A percentile compares a stretch with the other conserved stretches of the same genome.
Evolutionary conservation across 2,888 invertebrate genomes (phyloP).

Genomic region (Lypha dubia): DNA sequence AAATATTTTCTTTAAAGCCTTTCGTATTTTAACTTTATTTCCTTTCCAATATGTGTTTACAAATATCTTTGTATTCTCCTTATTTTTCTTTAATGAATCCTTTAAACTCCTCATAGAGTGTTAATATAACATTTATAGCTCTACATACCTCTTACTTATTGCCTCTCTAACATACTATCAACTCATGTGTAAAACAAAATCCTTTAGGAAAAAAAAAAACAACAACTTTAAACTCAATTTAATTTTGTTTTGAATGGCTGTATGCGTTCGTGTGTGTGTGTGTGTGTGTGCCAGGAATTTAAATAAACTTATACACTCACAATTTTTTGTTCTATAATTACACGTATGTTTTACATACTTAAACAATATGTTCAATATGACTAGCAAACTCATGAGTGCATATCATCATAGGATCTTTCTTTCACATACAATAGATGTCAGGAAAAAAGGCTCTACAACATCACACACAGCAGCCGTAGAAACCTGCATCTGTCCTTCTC

Average conservation of each 20-base stretch:
- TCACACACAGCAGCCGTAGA: conserved; percentile 5
- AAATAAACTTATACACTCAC: not conserved
- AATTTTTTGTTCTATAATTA: conserved; percentile 37
- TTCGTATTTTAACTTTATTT: not conserved
- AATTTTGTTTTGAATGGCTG: too few relatives aligned
- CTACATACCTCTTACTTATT: conserved; percentile 1
- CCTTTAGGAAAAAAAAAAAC: not conserved
- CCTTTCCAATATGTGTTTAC: not conserved
- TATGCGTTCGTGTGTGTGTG: conserved; percentile 16
- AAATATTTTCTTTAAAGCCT: too few relatives aligned
- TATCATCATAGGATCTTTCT: conserved; percentile 32
- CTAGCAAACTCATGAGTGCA: conserved; percentile 47
- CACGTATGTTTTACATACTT: conserved; percentile 57
- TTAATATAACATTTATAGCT: conserved; percentile 1
- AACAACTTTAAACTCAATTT: conserved; percentile 47
- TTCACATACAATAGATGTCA: not conserved
- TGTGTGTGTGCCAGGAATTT: not conserved
- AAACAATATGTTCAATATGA: conserved; percentile 63
- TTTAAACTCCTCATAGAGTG: not conserved
- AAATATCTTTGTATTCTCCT: not conserved
- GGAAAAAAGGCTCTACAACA: not conserved
- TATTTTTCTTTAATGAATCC: not conserved
- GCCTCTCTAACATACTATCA: not conserved
- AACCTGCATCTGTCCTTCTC: too few relatives aligned
- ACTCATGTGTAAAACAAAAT: conserved; percentile 25